phyloP scores from a whole-genome alignment of 2,113 vertebrate genomes.

The Cynopterus brachyotis region DNA sequence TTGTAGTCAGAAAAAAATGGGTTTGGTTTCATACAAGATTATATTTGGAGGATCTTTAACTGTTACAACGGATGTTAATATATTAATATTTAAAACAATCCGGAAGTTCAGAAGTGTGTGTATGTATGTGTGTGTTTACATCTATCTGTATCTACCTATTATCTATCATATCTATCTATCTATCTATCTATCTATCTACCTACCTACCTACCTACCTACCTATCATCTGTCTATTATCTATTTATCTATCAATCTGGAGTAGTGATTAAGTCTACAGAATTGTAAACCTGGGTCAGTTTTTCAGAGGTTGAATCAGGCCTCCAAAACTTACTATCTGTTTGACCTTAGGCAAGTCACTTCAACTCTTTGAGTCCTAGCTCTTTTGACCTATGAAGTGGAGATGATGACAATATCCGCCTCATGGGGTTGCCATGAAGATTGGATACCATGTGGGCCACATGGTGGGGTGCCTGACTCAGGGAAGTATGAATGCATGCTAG shows the following conservation, averaged over 20 bases:
- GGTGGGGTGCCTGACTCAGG: background rate
- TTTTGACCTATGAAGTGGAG: too few species aligned
- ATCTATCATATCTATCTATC: background rate
- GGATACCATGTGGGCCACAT: rapidly evolving
- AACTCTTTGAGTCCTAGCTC: too few species aligned
- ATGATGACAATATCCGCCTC: too few species aligned
- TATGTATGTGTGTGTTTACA: background rate
- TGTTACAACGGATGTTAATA: background rate
- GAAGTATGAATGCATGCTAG: background rate
- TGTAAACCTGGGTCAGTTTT: background rate
- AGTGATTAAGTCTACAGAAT: background rate
- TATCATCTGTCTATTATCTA: background rate
- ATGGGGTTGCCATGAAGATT: too few species aligned
- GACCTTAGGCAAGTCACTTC: too few species aligned
- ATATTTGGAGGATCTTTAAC: background rate
- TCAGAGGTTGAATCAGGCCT: background rate
- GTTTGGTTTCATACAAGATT: background rate
- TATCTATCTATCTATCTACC: background rate
- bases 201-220: too few species aligned
- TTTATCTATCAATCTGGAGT: background rate
- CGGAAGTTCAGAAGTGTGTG: background rate
- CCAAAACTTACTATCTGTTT: too few species aligned
- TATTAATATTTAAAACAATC: background rate
- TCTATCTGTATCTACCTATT: background rate
- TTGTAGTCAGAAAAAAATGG: background rate